phyloP scores from a whole-genome alignment of 2,888 invertebrate species.

The Cosmia pyralina region DNA sequence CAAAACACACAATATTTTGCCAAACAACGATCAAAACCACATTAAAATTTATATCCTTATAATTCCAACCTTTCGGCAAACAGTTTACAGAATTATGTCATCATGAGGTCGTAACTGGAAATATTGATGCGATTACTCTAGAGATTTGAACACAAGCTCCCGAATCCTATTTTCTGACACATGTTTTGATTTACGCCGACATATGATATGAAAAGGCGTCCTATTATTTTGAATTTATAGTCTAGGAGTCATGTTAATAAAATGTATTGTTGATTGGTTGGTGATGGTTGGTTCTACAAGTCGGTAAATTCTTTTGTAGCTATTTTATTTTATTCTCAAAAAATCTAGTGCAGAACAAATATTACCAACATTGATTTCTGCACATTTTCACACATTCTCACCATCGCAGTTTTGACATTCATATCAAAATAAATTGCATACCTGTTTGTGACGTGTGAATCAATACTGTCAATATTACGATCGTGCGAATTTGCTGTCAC shows the following conservation, averaged over 20 bases:
- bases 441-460: slow-evolving; percentile 10
- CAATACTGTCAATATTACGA: slow-evolving; percentile 21
- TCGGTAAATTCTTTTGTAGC: neutral
- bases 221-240: slow-evolving; percentile 49
- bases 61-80: slow-evolving; percentile 21
- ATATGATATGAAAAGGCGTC: slow-evolving; percentile 17
- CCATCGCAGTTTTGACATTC: slow-evolving; percentile 16
- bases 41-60: neutral
- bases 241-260: slow-evolving; percentile 13
- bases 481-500: neutral
- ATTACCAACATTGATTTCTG: neutral
- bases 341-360: no score
- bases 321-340: neutral
- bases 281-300: neutral
- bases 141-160: slow-evolving; percentile 39
- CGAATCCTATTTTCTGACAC: slow-evolving; percentile 44
- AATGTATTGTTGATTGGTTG: slow-evolving; percentile 5
- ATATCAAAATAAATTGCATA: slow-evolving; percentile 28
- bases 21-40: neutral
- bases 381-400: neutral
- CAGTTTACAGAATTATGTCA: slow-evolving; percentile 32
- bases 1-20: neutral
- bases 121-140: slow-evolving; percentile 55
- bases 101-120: slow-evolving; percentile 33
- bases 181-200: slow-evolving; percentile 51